Evolutionary conservation across 2,888 invertebrate species (phyloP), one percentile per base, ranked within the genome.

Genomic region (Sisyra terminalis): DNA sequence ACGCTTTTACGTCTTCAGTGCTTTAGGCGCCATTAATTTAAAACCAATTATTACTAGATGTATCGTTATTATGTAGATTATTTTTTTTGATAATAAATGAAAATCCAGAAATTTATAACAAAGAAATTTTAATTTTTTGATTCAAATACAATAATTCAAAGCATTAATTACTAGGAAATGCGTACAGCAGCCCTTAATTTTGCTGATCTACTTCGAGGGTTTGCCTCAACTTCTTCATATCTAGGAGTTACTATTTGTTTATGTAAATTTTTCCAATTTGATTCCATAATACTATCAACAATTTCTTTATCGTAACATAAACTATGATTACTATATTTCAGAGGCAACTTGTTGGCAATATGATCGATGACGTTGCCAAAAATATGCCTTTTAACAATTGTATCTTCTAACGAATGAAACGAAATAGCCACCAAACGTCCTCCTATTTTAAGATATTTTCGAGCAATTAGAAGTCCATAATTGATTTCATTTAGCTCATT

Each of bases 401-500:
- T 83, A 58, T 96, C 96, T 67, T 96, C 93, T 16, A 93, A 65
- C 0, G 92, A 92, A 63, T 94, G 93, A 60, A 94, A 96, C 10
- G 88, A 78, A 32, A 96, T 73, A 0, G 85, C 78, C 1, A 87
- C 78, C 46, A 94, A 58, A 46, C 77, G 68, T 0, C 94, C 94
- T 30, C 78, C 75, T 0, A 75, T 61, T 63, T 84, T 86, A 15
- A 96, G 67, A 54, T 75, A 84, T 55, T 70, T 71, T 47, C 78
- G 73, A 0, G 90, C 83, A 43, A 90, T 53, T 16, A 85, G 58
- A 61, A 96, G 73, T 0, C 78, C 93, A 58, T 84, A 86, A 65
- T 93, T 87, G 2, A 96, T 72, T 67, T 96, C 93, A 59, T 96
- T 96, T 1, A 96, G 64, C 65, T 96, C 96, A 59, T 96, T 87